Base-by-base conservation (phyloP, 2,797 vertebrate genomes). In the Carapus acus region DNA sequence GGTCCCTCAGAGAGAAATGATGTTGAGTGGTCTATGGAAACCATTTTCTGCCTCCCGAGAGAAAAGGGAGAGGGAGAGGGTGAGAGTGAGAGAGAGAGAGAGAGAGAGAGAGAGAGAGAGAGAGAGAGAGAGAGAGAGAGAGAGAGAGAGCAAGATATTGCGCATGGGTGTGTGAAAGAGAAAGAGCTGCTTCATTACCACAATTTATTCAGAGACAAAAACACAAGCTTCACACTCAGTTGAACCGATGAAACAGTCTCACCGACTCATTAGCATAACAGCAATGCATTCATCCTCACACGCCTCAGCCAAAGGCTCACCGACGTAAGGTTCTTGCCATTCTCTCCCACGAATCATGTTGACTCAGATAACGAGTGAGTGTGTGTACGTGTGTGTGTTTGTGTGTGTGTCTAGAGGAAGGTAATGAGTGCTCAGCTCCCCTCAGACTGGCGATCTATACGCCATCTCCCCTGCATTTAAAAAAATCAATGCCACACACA, bases 401-500 rank as follows among this genome's bases (percentile, higher is more conserved):
- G 49, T 43, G 45, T 51, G 49, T 15, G 59, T 33, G 46, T 41
- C 48, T 67, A 77, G 56, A 65, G 56, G 61, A 68, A 69, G 58
- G 69, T 83, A 85, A 85, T 80, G 80, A 79, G 72, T 48, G 58
- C 71, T 76, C 73, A 66, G 80, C 82, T 78, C 73, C 67, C 60
- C 72, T 69, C 69, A 67, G 72, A 60, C 78, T 76, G 65, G 16
- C 49, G 57, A 85, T 85, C 82, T 38, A 85, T 83, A 82, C 69
- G 6, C 67, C 80, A 82, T 87, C 82, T 85, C 78, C 80, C 68
- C 78, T 85, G 77, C 85, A 86, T 88, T 86, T 86, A 87, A 87
- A 87, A 87, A 88, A n/a, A n/a, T 86, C 85, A 50, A 88, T 86
- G 55, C 33, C 23, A 20, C 27, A 14, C 44, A 47, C 44, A 47